Percentiles rank a stretch among this genome's conserved stretches.
Conservation (phyloP, 2,888 invertebrate genomes). For the Agriopis leucophaearia region DNA sequence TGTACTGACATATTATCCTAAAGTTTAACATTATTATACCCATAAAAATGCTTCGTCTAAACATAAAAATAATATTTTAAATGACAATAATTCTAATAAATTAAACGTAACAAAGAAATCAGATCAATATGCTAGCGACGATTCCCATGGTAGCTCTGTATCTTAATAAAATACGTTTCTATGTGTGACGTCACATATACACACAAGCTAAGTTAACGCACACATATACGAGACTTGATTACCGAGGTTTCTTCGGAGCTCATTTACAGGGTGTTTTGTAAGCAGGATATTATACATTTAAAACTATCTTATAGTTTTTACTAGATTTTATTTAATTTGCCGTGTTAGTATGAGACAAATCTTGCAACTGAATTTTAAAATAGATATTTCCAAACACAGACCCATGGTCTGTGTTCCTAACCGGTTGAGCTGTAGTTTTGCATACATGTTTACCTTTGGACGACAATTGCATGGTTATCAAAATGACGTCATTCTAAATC, state of each 20-base stretch:
- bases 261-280: slow-evolving; percentile 45
- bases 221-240: slow-evolving; percentile 52
- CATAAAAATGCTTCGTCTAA: slow-evolving; percentile 19
- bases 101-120: slow-evolving; percentile 32
- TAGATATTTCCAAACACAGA: no score
- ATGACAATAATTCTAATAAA: slow-evolving; percentile 35
- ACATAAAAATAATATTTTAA: slow-evolving; percentile 25
- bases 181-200: slow-evolving; percentile 11
- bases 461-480: no score
- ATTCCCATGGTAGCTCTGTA: slow-evolving; percentile 31
- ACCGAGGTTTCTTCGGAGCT: slow-evolving; percentile 41
- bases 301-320: no score
- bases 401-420: no score
- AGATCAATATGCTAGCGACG: slow-evolving; percentile 26
- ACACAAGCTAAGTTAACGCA: slow-evolving; percentile 20
- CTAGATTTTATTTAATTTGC: no score
- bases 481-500: no score
- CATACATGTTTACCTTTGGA: no score
- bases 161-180: slow-evolving; percentile 18
- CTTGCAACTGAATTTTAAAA: no score
- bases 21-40: not conserved
- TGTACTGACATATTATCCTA: slow-evolving; percentile 8
- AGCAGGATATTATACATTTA: no score
- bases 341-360: no score
- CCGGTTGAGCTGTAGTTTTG: no score